phyloP scores from a whole-genome alignment of 2,888 invertebrate species.

The Anthophora plumipes region DNA sequence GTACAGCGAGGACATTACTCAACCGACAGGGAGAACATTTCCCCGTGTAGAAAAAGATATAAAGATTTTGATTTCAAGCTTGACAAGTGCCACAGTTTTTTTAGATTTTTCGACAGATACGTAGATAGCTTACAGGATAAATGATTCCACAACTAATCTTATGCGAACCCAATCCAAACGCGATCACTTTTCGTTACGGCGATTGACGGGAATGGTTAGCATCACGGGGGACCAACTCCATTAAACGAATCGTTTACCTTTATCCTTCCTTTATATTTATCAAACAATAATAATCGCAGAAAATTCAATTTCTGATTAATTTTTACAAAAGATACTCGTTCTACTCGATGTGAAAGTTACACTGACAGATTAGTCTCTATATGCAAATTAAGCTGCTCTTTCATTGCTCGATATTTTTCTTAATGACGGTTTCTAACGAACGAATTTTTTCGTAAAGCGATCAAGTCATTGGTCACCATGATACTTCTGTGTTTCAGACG shows the following conservation, averaged over 20 bases:
- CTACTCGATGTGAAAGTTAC: constrained; percentile 61
- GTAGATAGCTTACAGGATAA: constrained; percentile 58
- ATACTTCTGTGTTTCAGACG: not conserved
- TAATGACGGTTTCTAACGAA: constrained; percentile 16
- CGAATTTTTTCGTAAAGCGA: not conserved
- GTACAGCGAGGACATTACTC: constrained; percentile 41
- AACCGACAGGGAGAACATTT: constrained; percentile 42
- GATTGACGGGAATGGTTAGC: constrained; percentile 71
- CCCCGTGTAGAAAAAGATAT: constrained; percentile 13
- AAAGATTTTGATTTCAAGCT: not conserved
- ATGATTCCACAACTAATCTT: constrained; percentile 64
- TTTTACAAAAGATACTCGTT: constrained; percentile 46
- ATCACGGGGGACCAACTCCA: constrained; percentile 43
- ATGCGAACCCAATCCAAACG: constrained; percentile 51
- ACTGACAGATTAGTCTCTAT: constrained; percentile 64
- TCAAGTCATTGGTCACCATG: not conserved
- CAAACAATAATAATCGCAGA: constrained; percentile 1
- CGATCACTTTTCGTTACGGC: constrained; percentile 76
- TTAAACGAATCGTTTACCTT: constrained; percentile 27
- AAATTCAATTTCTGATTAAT: constrained; percentile 39
- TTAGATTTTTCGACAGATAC: constrained; percentile 4
- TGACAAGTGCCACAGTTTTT: constrained; percentile 34
- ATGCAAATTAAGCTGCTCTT: constrained; percentile 43
- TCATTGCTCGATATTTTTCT: not conserved
- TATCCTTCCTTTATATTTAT: not conserved